Base-by-base conservation (phyloP, 1,140 invertebrate species). In the Trichogramma pretiosum region DNA sequence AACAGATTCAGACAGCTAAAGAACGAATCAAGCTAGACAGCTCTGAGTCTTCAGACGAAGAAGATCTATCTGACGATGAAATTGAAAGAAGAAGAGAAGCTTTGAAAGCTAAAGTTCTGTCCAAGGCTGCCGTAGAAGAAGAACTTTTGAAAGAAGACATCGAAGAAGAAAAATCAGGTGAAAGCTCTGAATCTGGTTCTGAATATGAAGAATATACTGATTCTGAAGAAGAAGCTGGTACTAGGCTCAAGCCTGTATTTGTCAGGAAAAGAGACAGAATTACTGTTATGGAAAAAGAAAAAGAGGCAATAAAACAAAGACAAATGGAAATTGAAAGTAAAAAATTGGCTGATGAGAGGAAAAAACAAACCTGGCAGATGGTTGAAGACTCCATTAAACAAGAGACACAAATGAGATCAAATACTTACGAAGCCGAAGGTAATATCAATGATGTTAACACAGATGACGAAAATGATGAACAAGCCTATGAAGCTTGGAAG, bases 401-500 rank as follows among this genome's bases (percentile, higher is more conserved):
- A 60, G 87, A 89, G 39, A 54, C 59, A 3, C 63, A 68, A 50
- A 55, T 54, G 3, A 56, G 47, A 17, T 73, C 75, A 52, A 70
- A 67, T 46, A 78, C 75, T 8, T 74, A 78, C 41, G 76, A 73
- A 2, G 75, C 74, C 37, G 81, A 83, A 60, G 74, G 79, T 16
- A 77, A 81, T 50, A 74, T 94, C n/a, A 82, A 89, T 56, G 88
- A 92, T 61, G 84, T 99, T 2, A 85, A 87, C 61, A 98, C 95
- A 0, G 96, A 97, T 64, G 96, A 99, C 71, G 97, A 99, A 64
- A 94, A 96, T 68, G 93, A 97, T 62, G 96, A 99, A 68, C 80
- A 95, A 5, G 93, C 94, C 60, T 99, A 98, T 64, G 96, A 99
- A 70, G 80, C 87, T 0, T 99, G 96, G 96, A 99, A 99, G 72